Base-by-base conservation (phyloP, 2,797 vertebrate genomes). In the Odontamblyopus lacepedii region DNA sequence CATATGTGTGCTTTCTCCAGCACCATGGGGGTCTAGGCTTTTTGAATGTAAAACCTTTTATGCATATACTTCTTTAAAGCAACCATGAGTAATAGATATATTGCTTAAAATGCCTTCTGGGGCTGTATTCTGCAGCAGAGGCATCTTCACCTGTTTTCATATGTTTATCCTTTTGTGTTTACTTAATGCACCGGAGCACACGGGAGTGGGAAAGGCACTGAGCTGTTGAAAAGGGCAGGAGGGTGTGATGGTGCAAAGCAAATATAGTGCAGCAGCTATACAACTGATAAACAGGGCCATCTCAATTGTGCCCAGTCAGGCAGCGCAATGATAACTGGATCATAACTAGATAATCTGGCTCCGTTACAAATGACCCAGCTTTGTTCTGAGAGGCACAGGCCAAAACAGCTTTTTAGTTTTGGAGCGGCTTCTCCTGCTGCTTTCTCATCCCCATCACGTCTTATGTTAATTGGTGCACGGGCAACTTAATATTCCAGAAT, bases 271-370 rank as follows among this genome's bases (percentile, higher is more conserved):
- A 76, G 85, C 69, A 80, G 79, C 82, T 74, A 53, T 77, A 85
- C 78, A 79, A 82, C 81, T 86, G 85, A 89, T 87, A 84, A 88
- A 88, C 75, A 84, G 78, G 78, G 77, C 67, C 80, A 79, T 89
- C 82, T 83, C 77, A 83, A 76, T 86, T 85, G 81, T 90, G 88
- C 80, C 78, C 83, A 83, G 69, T 80, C 79, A 86, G 86, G 87
- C 89, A 44, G 63, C 26, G 63, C 61, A 27, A 74, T 73, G 79
- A 89, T 87, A 84, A 85, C 85, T 84, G 83, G 85, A 89, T 90
- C 86, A 88, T 80, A 85, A 88, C 75, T 84, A 89, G 80, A 88
- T 86, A 76, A 88, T 92, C 83, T 84, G 85, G 83, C 85, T 85
- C 79, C 0, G 56, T 88, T 89, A 84, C 83, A 83, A 88, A 82